phyloP scores from a whole-genome alignment of 2,113 vertebrate genomes.

The Pluvianellus socialis region DNA sequence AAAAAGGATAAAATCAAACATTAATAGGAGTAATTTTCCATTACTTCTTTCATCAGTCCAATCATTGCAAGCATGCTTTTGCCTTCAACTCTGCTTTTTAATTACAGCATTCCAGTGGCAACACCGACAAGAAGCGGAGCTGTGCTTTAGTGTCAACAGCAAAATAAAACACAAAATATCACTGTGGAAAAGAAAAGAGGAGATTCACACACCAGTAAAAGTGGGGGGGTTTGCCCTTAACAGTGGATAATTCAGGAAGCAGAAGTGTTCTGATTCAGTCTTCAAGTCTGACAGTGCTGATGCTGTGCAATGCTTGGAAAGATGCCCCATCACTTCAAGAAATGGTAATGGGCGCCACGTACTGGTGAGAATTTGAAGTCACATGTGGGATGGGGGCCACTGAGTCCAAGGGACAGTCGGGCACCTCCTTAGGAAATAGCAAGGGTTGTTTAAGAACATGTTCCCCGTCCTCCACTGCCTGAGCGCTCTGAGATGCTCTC shows the following conservation, averaged over 20 bases:
- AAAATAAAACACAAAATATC: background rate
- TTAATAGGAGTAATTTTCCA: background rate
- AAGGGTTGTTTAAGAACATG: background rate
- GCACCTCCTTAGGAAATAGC: background rate
- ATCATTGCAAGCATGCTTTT: background rate
- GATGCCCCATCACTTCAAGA: background rate
- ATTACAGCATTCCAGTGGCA: background rate
- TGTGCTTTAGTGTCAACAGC: background rate
- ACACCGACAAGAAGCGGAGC: background rate
- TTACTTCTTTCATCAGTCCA: background rate
- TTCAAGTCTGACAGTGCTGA: background rate
- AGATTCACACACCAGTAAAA: background rate
- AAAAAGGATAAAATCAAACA: background rate
- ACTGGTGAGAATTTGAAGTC: background rate
- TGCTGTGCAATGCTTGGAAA: background rate
- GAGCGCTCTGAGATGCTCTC: fast-evolving
- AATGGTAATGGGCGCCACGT: background rate
- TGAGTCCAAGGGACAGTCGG: background rate
- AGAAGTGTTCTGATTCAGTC: background rate
- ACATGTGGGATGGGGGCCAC: background rate
- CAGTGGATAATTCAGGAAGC: background rate
- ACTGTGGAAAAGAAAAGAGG: background rate
- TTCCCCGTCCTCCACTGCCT: background rate
- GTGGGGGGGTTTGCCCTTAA: fast-evolving
- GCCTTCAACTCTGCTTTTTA: background rate